Conservation (phyloP, 1,140 invertebrate genomes). For the Drosophila micromelanica region DNA sequence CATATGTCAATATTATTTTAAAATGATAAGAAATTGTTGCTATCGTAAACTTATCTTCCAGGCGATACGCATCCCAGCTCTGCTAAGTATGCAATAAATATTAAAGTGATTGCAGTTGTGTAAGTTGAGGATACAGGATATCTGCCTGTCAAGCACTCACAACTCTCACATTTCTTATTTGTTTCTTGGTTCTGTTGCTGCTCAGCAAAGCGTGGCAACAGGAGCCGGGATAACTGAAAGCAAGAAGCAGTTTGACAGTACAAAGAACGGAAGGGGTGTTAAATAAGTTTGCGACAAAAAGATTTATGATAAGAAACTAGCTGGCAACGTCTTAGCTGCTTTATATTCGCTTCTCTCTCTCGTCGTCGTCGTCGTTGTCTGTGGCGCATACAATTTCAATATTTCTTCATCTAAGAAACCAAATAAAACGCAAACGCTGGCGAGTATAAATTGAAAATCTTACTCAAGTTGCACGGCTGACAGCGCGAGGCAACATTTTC, state of each 20-base stretch:
- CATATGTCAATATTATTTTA: too few species aligned
- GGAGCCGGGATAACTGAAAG: constrained; percentile 1
- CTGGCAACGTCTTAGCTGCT: constrained; percentile 50
- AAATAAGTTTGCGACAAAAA: constrained; percentile 54
- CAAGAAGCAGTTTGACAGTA: background rate
- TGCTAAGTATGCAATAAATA: too few species aligned
- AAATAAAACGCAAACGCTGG: constrained; percentile 10
- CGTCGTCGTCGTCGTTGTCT: background rate
- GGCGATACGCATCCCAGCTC: background rate
- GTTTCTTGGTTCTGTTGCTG: constrained; percentile 2
- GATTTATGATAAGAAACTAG: constrained; percentile 74
- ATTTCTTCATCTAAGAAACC: constrained; percentile 67
- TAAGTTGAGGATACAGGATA: background rate
- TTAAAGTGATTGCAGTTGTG: too few species aligned
- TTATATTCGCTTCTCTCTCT: background rate
- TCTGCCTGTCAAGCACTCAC: background rate
- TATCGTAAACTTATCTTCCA: background rate
- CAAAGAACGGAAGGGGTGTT: background rate
- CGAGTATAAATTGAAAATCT: constrained; percentile 75
- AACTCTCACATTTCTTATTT: background rate
- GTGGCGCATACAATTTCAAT: constrained; percentile 71
- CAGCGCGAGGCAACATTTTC: constrained; percentile 32
- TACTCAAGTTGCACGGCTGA: constrained; percentile 62
- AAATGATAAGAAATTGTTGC: background rate
- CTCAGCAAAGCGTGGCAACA: constrained; percentile 11